Conservation (phyloP, 2,113 vertebrate species). For the Urocynchramus pylzowi region DNA sequence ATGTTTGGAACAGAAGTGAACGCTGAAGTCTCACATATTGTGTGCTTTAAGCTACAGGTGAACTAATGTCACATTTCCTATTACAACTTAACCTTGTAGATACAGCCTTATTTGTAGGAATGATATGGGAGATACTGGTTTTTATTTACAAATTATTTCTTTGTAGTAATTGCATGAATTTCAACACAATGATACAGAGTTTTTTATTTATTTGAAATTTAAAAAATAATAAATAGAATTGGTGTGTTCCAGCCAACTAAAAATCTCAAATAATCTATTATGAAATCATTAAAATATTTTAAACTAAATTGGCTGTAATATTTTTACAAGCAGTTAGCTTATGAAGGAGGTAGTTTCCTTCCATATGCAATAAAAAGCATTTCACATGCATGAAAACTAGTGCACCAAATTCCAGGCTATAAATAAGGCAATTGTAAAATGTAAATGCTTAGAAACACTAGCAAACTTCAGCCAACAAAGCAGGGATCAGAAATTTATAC, state of each 20-base stretch:
- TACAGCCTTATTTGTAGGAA: neutral
- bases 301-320: neutral
- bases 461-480: constrained; percentile 48
- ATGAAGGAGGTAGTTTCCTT: neutral
- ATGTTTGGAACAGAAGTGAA: neutral
- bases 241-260: neutral
- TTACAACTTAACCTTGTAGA: neutral
- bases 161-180: neutral
- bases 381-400: constrained; percentile 30
- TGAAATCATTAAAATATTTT: constrained; percentile 4
- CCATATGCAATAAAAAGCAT: constrained; percentile 30
- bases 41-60: neutral
- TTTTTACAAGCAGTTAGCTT: neutral
- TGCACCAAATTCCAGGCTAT: constrained; percentile 28
- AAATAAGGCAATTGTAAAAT: constrained; percentile 64
- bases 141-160: neutral
- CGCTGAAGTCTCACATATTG: neutral
- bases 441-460: constrained; percentile 42
- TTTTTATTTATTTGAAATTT: neutral
- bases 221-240: neutral
- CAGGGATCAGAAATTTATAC: constrained; percentile 54
- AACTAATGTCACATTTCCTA: neutral
- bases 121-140: neutral
- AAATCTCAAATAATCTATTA: neutral
- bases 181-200: neutral